These are phyloP conservation scores for Melinaea marsaeus DNA, from an alignment of 2,888 invertebrate genomes.

Conservation along the genomic window DNA sequence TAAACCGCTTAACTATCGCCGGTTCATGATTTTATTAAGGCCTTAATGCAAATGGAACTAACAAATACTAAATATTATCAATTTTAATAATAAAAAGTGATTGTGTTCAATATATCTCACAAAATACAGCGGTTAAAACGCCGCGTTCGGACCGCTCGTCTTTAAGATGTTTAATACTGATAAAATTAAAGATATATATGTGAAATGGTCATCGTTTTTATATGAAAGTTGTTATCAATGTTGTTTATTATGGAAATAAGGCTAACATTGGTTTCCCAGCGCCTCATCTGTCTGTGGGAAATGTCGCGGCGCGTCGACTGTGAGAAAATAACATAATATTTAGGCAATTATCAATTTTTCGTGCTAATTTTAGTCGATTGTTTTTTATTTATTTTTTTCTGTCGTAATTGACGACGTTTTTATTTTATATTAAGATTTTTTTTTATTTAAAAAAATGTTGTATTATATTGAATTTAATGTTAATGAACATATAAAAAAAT, in stretches of 20 bases:
- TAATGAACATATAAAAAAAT: neutral
- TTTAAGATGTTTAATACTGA: neutral
- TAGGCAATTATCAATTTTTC: conserved; percentile 33
- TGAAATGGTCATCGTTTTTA: conserved; percentile 27
- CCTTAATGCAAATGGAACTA: too few relatives aligned
- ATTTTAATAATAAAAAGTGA: too few relatives aligned
- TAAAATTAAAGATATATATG: conserved; percentile 11
- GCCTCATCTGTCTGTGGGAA: conserved; percentile 55
- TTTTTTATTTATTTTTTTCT: conserved; percentile 1
- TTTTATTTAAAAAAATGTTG: conserved; percentile 14
- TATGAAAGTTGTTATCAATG: conserved; percentile 32
- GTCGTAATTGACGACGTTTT: neutral
- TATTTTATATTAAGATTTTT: neutral
- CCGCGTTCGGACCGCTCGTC: neutral
- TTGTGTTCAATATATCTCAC: too few relatives aligned
- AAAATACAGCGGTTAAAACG: neutral
- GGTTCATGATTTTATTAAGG: neutral
- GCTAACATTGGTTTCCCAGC: conserved; percentile 47
- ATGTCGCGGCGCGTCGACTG: conserved; percentile 45
- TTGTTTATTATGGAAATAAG: conserved; percentile 48
- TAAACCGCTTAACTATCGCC: neutral
- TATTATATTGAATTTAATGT: conserved; percentile 22
- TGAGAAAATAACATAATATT: conserved; percentile 41
- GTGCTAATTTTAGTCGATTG: conserved; percentile 24
- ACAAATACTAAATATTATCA: too few relatives aligned